Base-by-base conservation (phyloP, 1,140 invertebrate genomes). In the Drosophila albomicans region DNA sequence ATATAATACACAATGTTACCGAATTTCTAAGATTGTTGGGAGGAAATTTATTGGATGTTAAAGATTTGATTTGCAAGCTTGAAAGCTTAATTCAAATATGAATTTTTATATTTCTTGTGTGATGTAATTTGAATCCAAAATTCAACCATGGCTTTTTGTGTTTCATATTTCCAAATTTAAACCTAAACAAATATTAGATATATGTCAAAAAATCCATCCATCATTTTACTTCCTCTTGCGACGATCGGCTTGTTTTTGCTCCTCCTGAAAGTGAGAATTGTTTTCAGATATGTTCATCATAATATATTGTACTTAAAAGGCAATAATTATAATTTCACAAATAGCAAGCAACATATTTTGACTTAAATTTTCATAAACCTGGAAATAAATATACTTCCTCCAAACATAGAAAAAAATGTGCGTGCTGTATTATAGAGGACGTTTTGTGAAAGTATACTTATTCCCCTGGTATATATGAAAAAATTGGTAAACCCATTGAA, bases 381-480 rank as follows among this genome's bases (percentile, higher is more conserved):
- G 73, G 67, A 82, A 79, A 86, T 87, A 73, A 79, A 87, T 82
- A 87, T 85, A 87, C 75, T 79, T 70, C 68, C 78, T 61, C 46
- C 25, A 58, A 52, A 35, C 11, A 38, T 38, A 10, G 8, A 38
- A 59, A 58, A 25, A 56, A 49, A 57, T 45, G 16, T 54, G 20
- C 54, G 10, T 57, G 54, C 59, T 63, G 3, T 30, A 13, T 68
- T n/a, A 15, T 61, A 58, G 10, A 51, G 43, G 20, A 4, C 11
- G 15, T 46, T 64, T 88, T 88, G 85, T 88, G 85, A 90, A 90
- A 90, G 66, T 90, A 89, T 90, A 86, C 68, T 90, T 81, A 89
- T 85, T 81, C 71, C 85, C 80, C 72, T 69, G 84, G 28, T 65
- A 46, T 52, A 7, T 46, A 56, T 48, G 20, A 52, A 73, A 79